A percentile compares a stretch with the other conserved stretches of the same genome.
phyloP scores from a whole-genome alignment of 1,140 invertebrate genomes.

The Lycorma delicatula region DNA sequence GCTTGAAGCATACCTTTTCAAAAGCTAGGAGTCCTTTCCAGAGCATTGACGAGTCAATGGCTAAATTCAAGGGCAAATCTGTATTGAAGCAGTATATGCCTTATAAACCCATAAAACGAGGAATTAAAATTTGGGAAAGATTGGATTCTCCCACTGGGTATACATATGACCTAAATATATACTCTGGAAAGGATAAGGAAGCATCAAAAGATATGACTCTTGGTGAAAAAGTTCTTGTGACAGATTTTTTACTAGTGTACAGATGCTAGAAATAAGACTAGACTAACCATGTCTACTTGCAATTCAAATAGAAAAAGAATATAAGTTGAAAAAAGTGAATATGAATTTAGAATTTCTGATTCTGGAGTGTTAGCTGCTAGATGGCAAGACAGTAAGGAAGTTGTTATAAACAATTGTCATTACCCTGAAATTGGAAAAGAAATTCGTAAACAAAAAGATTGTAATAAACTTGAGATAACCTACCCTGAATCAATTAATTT shows the following conservation, averaged over 20 bases:
- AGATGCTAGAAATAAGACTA: neutral
- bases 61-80: constrained; percentile 27
- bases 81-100: constrained; percentile 32
- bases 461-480: constrained; percentile 10
- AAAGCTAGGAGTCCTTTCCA: neutral
- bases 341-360: constrained; percentile 13
- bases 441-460: constrained; percentile 17
- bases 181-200: constrained; percentile 25
- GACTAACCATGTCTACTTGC: constrained; percentile 6
- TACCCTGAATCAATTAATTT: constrained; percentile 22
- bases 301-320: constrained; percentile 16
- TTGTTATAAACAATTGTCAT: constrained; percentile 26
- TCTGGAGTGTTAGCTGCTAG: constrained; percentile 10
- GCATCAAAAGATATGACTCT: constrained; percentile 17
- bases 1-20: constrained; percentile 19
- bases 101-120: constrained; percentile 33
- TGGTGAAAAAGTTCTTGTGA: constrained; percentile 25
- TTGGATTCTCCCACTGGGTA: constrained; percentile 27
- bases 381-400: constrained; percentile 26
- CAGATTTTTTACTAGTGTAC: constrained; percentile 11
- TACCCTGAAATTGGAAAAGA: neutral
- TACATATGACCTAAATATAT: constrained; percentile 28
- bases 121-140: constrained; percentile 31
- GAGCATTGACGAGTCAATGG: constrained; percentile 26
- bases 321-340: constrained; percentile 18